These are phyloP conservation scores for Clitarchus hookeri DNA, from an alignment of 2,888 invertebrate species.

Conservation along the genomic window DNA sequence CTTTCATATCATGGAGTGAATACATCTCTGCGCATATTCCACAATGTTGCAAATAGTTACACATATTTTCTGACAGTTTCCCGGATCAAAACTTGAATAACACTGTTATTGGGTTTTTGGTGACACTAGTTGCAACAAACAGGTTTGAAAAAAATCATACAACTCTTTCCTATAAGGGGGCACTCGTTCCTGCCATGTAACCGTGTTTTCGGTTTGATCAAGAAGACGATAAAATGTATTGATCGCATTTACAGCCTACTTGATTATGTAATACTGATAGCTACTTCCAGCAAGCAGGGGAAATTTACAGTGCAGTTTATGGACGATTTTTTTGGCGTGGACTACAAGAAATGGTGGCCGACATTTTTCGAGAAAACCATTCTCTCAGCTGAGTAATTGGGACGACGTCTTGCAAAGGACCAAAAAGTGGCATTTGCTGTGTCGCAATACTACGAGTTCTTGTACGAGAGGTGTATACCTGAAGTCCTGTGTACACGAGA, in stretches of 20 bases:
- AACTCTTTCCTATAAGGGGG: background rate
- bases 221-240: background rate
- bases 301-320: slow-evolving; percentile 15
- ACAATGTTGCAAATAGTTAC: background rate
- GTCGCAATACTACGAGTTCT: background rate
- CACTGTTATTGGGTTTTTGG: background rate
- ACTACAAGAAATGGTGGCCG: background rate
- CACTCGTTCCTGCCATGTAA: background rate
- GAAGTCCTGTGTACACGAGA: background rate
- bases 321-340: background rate
- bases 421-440: slow-evolving; percentile 12
- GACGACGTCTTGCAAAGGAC: background rate
- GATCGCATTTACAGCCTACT: background rate
- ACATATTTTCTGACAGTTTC: background rate
- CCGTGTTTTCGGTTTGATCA: background rate
- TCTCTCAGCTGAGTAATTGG: background rate
- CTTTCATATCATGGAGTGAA: background rate
- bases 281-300: background rate
- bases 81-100: background rate
- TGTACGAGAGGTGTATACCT: background rate
- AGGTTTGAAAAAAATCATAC: background rate
- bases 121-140: background rate
- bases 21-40: background rate
- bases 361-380: background rate
- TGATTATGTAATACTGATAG: background rate